Conservation (phyloP, 2,113 vertebrate genomes). For the Bostrychus sinensis region DNA sequence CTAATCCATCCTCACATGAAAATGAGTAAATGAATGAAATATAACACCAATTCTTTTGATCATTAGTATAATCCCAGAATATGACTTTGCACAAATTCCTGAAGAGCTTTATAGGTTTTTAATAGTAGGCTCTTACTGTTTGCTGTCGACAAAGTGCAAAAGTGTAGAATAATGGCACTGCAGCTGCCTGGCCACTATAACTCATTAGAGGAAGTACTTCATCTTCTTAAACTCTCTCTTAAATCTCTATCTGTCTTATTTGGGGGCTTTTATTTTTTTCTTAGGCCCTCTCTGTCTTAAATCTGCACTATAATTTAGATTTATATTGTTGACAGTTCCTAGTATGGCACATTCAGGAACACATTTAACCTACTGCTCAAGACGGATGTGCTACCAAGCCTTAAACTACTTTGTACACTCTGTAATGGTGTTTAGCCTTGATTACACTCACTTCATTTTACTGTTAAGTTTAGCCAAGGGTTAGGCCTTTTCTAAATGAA, state of each 20-base stretch:
- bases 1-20: no score
- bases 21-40: no score
- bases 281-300: conserved; percentile 7
- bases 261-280: conserved; percentile 6
- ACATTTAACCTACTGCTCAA: conserved; percentile 4
- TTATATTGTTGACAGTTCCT: no score
- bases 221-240: conserved; percentile 28
- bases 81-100: conserved; percentile 1
- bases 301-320: no score
- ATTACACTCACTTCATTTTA: neutral
- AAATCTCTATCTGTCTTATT: conserved; percentile 25
- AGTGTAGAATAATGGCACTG: conserved; percentile 32
- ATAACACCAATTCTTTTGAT: neutral
- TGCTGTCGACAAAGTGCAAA: conserved; percentile 11
- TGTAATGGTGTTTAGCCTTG: no score
- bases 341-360: neutral
- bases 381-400: conserved; percentile 6
- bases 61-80: neutral
- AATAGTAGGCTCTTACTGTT: conserved; percentile 1
- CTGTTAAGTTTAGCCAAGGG: neutral
- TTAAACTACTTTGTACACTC: no score
- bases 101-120: conserved; percentile 1
- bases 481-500: neutral
- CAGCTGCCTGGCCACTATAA: conserved; percentile 3
- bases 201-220: conserved; percentile 41